Evolutionary conservation across 2,888 invertebrate genomes (phyloP).

Genomic region (Synanthedon formicaeformis): DNA sequence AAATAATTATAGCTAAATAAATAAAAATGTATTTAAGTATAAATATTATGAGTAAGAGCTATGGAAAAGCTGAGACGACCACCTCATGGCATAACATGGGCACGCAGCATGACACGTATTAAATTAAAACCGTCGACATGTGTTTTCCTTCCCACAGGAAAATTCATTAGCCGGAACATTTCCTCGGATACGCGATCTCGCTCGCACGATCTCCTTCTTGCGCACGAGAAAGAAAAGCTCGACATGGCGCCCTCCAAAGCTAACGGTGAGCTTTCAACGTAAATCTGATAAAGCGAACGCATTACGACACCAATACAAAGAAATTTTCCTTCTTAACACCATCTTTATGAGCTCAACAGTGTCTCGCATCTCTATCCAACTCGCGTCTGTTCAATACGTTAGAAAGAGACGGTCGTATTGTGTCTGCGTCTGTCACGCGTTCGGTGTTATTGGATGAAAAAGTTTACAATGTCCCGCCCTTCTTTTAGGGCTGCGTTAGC

Average conservation of each 20-base stretch:
- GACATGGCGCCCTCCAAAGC: constrained; percentile 53
- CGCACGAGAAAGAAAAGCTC: constrained; percentile 25
- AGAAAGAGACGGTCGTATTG: constrained; percentile 2
- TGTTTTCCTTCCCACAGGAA: constrained; percentile 71
- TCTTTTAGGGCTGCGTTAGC: constrained; percentile 53
- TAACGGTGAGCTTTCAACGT: constrained; percentile 67
- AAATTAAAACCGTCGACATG: constrained; percentile 70
- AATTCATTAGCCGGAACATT: constrained; percentile 67
- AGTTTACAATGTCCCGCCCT: constrained; percentile 56
- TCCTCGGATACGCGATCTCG: constrained; percentile 39
- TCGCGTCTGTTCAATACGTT: background rate
- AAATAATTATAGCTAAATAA: too few species aligned
- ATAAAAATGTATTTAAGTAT: too few species aligned
- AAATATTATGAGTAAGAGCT: too few species aligned
- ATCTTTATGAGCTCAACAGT: constrained; percentile 23
- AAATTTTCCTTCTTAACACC: constrained; percentile 52
- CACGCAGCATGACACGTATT: constrained; percentile 66
- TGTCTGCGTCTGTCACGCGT: constrained; percentile 7
- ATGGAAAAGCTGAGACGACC: constrained; percentile 2
- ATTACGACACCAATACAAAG: constrained; percentile 63
- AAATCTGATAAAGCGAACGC: constrained; percentile 67
- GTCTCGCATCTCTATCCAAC: constrained; percentile 22
- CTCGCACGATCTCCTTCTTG: constrained; percentile 17
- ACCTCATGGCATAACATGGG: constrained; percentile 37
- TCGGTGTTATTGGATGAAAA: constrained; percentile 55